Evolutionary conservation across 2,797 vertebrate species (phyloP).

Genomic region (Tadarida brasiliensis): DNA sequence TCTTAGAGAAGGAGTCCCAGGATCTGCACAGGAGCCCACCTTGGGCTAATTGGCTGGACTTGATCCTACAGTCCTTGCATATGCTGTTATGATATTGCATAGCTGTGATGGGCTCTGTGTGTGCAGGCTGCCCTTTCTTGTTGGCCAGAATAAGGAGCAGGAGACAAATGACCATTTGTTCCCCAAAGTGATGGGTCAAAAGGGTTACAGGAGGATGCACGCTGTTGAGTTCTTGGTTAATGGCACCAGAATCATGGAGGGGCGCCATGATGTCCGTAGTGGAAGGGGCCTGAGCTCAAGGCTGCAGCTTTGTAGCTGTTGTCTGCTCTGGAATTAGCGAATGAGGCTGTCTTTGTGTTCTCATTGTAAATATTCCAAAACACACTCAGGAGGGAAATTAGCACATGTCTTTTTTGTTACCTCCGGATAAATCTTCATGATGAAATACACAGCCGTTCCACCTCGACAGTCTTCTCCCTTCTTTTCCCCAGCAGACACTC

Average conservation of each 20-base stretch:
- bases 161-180: constrained; percentile 70
- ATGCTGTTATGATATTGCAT: fast-evolving
- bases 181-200: constrained; percentile 74
- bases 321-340: constrained; percentile 83
- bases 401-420: constrained; percentile 86
- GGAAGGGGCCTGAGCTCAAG: constrained; percentile 74
- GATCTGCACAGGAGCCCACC: neutral
- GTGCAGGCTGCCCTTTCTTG: neutral
- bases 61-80: neutral
- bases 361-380: constrained; percentile 86
- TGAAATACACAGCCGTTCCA: constrained; percentile 57
- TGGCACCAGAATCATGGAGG: constrained; percentile 61
- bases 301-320: constrained; percentile 74
- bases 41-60: neutral
- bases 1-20: neutral
- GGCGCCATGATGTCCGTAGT: constrained; percentile 67
- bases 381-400: constrained; percentile 85
- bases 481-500: constrained; percentile 68
- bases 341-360: constrained; percentile 83
- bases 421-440: constrained; percentile 82
- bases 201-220: neutral
- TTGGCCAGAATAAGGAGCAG: constrained; percentile 51
- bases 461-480: constrained; percentile 76
- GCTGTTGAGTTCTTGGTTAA: constrained; percentile 41
- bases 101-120: neutral